phyloP scores from a whole-genome alignment of 1,140 invertebrate species.

The Heliconius melpomene region DNA sequence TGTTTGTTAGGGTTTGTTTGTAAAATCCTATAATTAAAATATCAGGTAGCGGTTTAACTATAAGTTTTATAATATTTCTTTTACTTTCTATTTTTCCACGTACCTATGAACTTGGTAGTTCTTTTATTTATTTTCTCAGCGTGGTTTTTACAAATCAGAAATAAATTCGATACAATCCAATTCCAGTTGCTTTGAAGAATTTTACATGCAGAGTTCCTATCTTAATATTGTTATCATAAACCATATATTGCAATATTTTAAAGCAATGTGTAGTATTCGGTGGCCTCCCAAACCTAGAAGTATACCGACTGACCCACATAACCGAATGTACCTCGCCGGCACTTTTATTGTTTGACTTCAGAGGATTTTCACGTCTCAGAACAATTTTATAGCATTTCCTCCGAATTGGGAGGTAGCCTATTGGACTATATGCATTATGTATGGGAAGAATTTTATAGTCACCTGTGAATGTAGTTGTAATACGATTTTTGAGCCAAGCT shows the following conservation, averaged over 20 bases:
- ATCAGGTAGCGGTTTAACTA: too few relatives aligned
- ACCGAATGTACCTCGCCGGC: conserved; percentile 8
- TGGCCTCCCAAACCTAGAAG: not conserved
- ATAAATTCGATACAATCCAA: not conserved
- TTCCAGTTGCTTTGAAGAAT: not conserved
- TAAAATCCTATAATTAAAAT: too few relatives aligned
- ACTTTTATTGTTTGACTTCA: conserved; percentile 27
- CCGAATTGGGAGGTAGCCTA: conserved; percentile 12
- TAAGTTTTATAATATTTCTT: too few relatives aligned
- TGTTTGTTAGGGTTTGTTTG: too few relatives aligned
- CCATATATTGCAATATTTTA: not conserved
- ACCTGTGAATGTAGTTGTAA: not conserved
- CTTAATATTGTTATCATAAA: not conserved
- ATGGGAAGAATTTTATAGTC: not conserved
- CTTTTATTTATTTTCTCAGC: too few relatives aligned
- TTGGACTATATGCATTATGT: conserved; percentile 9
- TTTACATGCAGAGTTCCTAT: not conserved
- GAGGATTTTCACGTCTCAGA: conserved; percentile 25
- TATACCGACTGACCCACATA: conserved; percentile 17
- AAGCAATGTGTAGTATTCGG: not conserved
- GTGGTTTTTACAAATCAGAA: not conserved
- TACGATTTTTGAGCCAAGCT: not conserved
- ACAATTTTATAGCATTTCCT: conserved; percentile 20
- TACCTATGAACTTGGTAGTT: too few relatives aligned
- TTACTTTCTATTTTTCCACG: too few relatives aligned